Conservation (phyloP, 2,797 vertebrate genomes). For the Enteromius trimaculatus region DNA sequence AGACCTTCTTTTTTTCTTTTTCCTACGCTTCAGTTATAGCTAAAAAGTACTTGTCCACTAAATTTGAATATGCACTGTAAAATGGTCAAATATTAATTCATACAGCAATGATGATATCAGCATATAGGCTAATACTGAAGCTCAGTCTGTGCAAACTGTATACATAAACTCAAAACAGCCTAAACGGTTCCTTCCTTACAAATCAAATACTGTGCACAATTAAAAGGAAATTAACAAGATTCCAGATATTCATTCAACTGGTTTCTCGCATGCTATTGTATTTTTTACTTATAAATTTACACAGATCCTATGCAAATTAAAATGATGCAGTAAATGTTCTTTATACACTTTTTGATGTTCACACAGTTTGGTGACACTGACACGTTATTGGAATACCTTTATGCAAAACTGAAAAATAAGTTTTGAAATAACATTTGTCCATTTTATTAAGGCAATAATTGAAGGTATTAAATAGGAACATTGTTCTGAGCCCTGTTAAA, state of each 20-base stretch:
- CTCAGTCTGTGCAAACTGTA: background rate
- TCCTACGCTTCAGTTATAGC: background rate
- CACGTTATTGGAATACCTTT: background rate
- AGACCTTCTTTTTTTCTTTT: background rate
- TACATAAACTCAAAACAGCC: background rate
- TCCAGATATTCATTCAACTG: slow-evolving; percentile 17
- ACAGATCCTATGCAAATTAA: slow-evolving; percentile 18
- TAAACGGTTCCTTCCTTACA: slow-evolving; percentile 10
- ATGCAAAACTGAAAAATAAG: background rate
- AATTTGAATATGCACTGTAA: slow-evolving; percentile 6
- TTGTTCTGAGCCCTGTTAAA: background rate
- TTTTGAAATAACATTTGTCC: background rate
- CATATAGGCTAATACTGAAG: background rate
- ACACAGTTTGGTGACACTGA: background rate
- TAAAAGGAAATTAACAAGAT: slow-evolving; percentile 40
- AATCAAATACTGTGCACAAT: slow-evolving; percentile 22
- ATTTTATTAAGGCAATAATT: background rate
- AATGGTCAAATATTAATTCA: background rate
- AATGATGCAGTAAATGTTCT: background rate
- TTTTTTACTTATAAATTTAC: background rate
- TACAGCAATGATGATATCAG: background rate
- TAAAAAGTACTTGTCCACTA: background rate
- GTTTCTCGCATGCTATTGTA: slow-evolving; percentile 13
- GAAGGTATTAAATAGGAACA: background rate
- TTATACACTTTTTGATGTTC: background rate